Evolutionary conservation across 2,113 vertebrate species (phyloP), one percentile per base, ranked within the genome.

Genomic region (Muntiacus muntjak): DNA sequence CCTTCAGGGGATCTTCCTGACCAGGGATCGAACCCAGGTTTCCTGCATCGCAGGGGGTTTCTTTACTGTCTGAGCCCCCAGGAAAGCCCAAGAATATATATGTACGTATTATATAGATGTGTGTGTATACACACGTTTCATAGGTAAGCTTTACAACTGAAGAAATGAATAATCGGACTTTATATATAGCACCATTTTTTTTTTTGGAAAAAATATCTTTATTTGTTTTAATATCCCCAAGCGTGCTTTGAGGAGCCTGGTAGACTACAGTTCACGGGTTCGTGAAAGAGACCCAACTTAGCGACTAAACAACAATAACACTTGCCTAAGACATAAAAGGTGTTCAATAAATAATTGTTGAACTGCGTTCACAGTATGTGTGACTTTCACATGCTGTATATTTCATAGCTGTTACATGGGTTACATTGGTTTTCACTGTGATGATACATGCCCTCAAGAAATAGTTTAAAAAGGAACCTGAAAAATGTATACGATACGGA

Each of bases 221-320:
- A 86, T 92, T 94, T 85, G 71, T 94, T 91, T 94, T 81, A 76
- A 94, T 92, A 89, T 81, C 4, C 19, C 57, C 15, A 95, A 85
- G 9, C n/a, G 19, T 89, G 28, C 19, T n/a, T 23, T 71, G 19
- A 71, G 21, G 19, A 71, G n/a, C n/a, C 67, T 71, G 67, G n/a
- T 21, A n/a, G 19, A 23, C n/a, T 40, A 6, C n/a, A 71, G 19
- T 71, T 71, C 67, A 71, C 23, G 5, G 19, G 10, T 10, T 6
- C 2, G 0, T 10, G 23, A 40, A 40, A 40, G n/a, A 40, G 67
- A 71, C n/a, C 40, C 67, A 40, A 36, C n/a, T 71, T 71, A 21
- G 64, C 64, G 11, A 71, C n/a, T 36, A 71, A 71, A 36, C n/a
- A 36, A 71, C n/a, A 71, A 21, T 36, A 21, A 36, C 10, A 17